Evolutionary conservation across 2,888 invertebrate genomes (phyloP).

Genomic region (Marasmarcha lunaedactyla): DNA sequence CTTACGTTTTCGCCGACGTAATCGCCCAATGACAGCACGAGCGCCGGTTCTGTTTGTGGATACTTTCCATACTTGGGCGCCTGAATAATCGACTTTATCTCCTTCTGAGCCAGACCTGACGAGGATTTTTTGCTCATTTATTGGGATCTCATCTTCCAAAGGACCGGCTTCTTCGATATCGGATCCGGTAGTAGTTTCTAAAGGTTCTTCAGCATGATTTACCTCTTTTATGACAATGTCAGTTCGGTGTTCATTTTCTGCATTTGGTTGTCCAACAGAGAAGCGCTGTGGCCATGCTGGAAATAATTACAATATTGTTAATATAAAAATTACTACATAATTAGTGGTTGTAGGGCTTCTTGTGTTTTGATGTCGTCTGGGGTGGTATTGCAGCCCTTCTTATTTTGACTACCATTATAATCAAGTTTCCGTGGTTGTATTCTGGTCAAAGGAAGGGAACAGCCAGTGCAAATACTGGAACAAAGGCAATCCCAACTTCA

Average conservation of each 20-base stretch:
- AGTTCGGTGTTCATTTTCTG: background rate
- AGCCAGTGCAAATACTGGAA: too few relatives aligned
- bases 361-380: too few relatives aligned
- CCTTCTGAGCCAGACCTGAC: slow-evolving; percentile 16
- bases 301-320: slow-evolving; percentile 10
- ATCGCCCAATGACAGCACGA: slow-evolving; percentile 33
- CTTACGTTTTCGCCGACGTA: slow-evolving; percentile 51
- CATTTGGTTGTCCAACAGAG: slow-evolving; percentile 44
- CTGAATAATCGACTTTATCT: slow-evolving; percentile 74
- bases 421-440: too few relatives aligned
- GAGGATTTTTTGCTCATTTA: background rate
- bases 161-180: slow-evolving; percentile 9
- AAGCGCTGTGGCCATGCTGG: slow-evolving; percentile 34
- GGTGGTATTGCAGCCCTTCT: too few relatives aligned
- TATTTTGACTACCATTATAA: too few relatives aligned
- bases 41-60: slow-evolving; percentile 55
- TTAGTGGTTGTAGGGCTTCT: too few relatives aligned
- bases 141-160: slow-evolving; percentile 12
- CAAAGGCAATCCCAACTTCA: too few relatives aligned
- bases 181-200: slow-evolving; percentile 14
- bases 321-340: background rate
- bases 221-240: too few relatives aligned
- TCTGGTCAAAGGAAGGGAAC: too few relatives aligned
- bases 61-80: slow-evolving; percentile 83
- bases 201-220: background rate